Evolutionary conservation across 2,888 invertebrate genomes (phyloP).

Genomic region (Cyclophora punctaria): DNA sequence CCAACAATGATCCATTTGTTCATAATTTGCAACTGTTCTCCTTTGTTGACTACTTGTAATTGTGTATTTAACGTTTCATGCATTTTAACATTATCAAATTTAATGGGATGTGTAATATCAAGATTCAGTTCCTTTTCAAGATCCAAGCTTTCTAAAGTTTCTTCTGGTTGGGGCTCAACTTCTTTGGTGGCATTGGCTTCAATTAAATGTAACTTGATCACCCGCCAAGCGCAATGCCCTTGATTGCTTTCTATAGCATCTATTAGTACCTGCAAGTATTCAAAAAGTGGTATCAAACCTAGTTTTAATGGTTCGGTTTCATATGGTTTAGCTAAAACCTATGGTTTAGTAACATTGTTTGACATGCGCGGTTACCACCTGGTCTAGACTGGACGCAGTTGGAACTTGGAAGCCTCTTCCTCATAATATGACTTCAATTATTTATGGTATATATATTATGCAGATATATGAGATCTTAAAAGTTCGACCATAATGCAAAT

Average conservation of each 20-base stretch:
- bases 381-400: too few species aligned
- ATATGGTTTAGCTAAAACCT: too few species aligned
- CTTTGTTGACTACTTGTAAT: conserved; percentile 58
- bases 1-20: conserved; percentile 68
- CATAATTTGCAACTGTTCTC: conserved; percentile 53
- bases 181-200: conserved; percentile 28
- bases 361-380: too few species aligned
- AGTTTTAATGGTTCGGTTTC: too few species aligned
- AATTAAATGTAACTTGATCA: conserved; percentile 58
- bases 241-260: conserved; percentile 85
- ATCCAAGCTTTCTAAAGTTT: conserved; percentile 21
- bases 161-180: too few species aligned
- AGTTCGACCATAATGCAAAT: too few species aligned
- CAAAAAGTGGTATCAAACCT: too few species aligned
- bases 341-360: too few species aligned
- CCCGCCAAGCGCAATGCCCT: conserved; percentile 72
- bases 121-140: conserved; percentile 69
- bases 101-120: conserved; percentile 66
- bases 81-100: conserved; percentile 61
- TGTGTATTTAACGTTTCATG: conserved; percentile 29
- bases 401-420: too few species aligned
- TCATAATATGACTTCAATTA: too few species aligned
- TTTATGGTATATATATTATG: too few species aligned
- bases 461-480: too few species aligned
- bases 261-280: conserved; percentile 60